These are phyloP conservation scores for Drosophila austrosaltans DNA, from an alignment of 2,888 invertebrate genomes.

Conservation along the genomic window DNA sequence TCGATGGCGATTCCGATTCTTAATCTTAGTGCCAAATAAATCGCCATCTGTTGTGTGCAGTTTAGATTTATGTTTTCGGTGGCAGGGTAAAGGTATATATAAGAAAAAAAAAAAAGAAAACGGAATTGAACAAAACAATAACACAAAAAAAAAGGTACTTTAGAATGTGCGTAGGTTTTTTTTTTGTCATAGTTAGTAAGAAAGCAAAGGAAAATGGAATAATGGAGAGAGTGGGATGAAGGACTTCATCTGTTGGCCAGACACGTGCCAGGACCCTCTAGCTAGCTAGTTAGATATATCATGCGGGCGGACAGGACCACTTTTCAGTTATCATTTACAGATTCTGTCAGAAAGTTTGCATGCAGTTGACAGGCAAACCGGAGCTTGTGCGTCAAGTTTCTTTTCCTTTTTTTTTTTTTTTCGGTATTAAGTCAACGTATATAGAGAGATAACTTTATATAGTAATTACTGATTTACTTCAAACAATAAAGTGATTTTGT, in stretches of 20 bases:
- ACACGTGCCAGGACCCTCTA: constrained; percentile 32
- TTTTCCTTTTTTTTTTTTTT: not conserved
- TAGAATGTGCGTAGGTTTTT: constrained; percentile 34
- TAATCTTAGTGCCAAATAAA: constrained; percentile 72
- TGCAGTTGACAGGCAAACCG: constrained; percentile 49
- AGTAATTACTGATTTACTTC: not conserved
- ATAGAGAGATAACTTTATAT: not conserved
- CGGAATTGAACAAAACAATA: constrained; percentile 7
- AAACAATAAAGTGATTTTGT: not conserved
- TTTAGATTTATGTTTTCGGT: not conserved
- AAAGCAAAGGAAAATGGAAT: not conserved
- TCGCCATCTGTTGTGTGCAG: constrained; percentile 63
- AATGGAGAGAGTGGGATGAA: constrained; percentile 8
- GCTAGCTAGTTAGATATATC: constrained; percentile 4
- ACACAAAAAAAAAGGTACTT: constrained; percentile 10
- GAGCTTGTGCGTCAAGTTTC: not conserved
- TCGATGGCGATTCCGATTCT: constrained; percentile 79
- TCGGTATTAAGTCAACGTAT: not conserved
- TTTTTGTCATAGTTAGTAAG: not conserved
- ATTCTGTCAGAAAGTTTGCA: constrained; percentile 15
- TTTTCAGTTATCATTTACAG: constrained; percentile 20
- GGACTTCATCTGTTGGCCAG: constrained; percentile 27
- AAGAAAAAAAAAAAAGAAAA: constrained; percentile 1
- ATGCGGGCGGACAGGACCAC: constrained; percentile 20
- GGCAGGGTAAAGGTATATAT: constrained; percentile 26